A percentile compares a stretch with the other conserved stretches of the same genome.
Conservation (phyloP, 2,888 invertebrate species). For the Endotricha flammealis region DNA sequence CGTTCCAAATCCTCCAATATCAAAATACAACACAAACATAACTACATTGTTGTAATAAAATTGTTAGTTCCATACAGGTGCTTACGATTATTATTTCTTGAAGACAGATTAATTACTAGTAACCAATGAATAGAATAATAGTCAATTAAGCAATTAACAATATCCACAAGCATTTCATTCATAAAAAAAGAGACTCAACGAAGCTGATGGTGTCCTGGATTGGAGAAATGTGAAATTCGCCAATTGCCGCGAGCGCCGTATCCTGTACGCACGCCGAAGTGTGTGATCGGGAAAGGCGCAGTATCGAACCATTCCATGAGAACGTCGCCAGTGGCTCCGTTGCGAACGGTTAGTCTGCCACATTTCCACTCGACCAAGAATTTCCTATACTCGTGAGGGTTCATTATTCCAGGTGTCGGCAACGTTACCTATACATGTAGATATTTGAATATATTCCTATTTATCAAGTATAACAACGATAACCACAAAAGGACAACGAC, state of each 20-base stretch:
- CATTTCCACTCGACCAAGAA: conserved; percentile 78
- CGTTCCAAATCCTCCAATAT: too few species aligned
- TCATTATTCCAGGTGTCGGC: conserved; percentile 78
- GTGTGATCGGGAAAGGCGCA: conserved; percentile 76
- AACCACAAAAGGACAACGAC: conserved; percentile 28
- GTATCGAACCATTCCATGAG: conserved; percentile 81
- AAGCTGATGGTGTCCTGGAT: conserved; percentile 36
- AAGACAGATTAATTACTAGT: too few species aligned
- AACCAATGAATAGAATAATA: neutral
- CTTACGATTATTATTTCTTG: neutral
- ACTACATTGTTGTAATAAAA: too few species aligned
- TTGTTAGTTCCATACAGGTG: conserved; percentile 19
- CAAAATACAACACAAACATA: too few species aligned
- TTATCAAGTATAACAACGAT: conserved; percentile 15
- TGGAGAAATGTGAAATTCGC: conserved; percentile 69
- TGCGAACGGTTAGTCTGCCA: conserved; percentile 71
- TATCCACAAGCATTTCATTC: neutral
- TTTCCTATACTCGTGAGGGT: conserved; percentile 73
- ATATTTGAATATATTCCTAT: conserved; percentile 24
- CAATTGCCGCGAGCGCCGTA: conserved; percentile 82
- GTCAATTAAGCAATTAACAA: conserved; percentile 5
- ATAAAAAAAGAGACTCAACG: conserved; percentile 55
- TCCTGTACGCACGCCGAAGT: conserved; percentile 81
- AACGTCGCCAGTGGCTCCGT: conserved; percentile 64
- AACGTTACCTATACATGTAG: conserved; percentile 70